Base-by-base conservation (phyloP, 2,113 vertebrate species). In the Madoqua kirkii region DNA sequence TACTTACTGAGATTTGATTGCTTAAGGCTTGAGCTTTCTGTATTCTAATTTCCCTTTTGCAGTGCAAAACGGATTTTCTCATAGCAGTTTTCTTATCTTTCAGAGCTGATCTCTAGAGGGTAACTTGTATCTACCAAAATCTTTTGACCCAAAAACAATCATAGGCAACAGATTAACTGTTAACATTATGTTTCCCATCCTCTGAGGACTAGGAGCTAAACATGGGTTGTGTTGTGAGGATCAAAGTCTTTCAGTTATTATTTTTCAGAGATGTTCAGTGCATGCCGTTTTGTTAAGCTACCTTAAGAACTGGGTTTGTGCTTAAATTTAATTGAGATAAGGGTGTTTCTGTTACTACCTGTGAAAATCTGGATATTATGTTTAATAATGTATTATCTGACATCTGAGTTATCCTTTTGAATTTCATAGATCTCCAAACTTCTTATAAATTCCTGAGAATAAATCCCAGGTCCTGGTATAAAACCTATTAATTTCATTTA, bases 231-330 rank as follows among this genome's bases (percentile, higher is more conserved):
- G 29, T 83, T 67, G 29, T 87, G 43, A 90, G 81, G 25, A 59
- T 95, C 23, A 74, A 91, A 93, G 21, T 67, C 23, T 83, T 67
- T 90, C 25, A 64, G 0, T 88, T 96, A n/a, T 33, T n/a, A 31
- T 79, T 96, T 87, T 91, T 97, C 81, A 95, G 33, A 93, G 40
- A 1, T 43, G 15, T 67, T 95, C 83, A 91, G 16, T 54, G 6
- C 3, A 21, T 93, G 57, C 95, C 57, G 31, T 87, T 95, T 97
- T 93, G 45, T 96, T 95, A 93, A 90, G 21, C 40, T 87, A 64
- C 81, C 33, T 95, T 83, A 48, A 89, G 36, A 87, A 59, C 36
- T 64, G 33, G 62, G 25, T 78, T 92, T 43, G 57, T 67, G 67
- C 54, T 76, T 31, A 94, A 52, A 59, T 86, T 92, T 85, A 36